Base-by-base conservation (phyloP, 2,113 vertebrate species). In the Nibea albiflora region DNA sequence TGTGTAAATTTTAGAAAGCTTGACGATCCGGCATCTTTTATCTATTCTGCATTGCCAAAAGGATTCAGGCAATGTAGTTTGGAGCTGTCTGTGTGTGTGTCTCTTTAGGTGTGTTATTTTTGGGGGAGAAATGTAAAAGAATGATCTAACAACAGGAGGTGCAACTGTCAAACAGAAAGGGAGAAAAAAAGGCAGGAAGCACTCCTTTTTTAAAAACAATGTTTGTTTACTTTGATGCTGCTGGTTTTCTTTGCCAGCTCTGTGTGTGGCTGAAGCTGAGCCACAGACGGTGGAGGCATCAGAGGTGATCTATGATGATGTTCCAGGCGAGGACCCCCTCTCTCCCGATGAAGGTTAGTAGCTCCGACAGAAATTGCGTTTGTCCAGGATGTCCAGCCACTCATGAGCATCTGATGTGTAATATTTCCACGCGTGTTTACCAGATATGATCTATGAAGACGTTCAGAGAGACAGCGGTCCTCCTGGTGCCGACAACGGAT, bases 241-340 rank as follows among this genome's bases (percentile, higher is more conserved):
- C 17, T 78, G 22, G 16, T 54, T 58, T 44, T 35, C 31, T 67
- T 47, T 39, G 8, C 49, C 86, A 94, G 90, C 80, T 72, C n/a
- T 44, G 1, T 14, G n/a, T 22, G 76, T 5, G 42, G 31, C 16
- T 9, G 71, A 78, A 42, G 64, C 64, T 0, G 87, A 90, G 14
- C 26, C 92, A 0, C 90, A 85, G 11, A 70, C 91, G 0, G 65
- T 84, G 46, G 94, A 94, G 7, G 93, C 94, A 49, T 54, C 70
- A 0, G 97, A 97, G 66, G 97, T 98, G 90, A 97, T 99, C 92
- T 99, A 99, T 5, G 98, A 99, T 28, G 97, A 98, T 1, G 98
- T 99, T n/a, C 96, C 98, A 2, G 93, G 90, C 0, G 98, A 97
- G 80, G 92, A 89, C 26, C 91, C 88, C 9, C 66, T 95, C 24